Conservation (phyloP, 2,888 invertebrate genomes). For the Tupiocoris notatus region DNA sequence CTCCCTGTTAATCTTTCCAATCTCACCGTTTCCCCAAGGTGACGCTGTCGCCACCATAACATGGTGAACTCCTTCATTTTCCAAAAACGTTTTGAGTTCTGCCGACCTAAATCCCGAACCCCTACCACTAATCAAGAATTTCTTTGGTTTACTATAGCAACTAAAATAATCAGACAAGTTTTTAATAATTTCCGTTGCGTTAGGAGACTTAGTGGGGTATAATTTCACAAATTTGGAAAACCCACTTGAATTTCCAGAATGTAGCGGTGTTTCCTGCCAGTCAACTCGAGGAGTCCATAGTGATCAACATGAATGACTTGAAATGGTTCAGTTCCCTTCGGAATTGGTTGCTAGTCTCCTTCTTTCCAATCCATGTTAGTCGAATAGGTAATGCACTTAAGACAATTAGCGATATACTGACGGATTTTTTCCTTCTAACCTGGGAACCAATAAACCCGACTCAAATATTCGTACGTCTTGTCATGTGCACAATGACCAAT, state of each 20-base stretch:
- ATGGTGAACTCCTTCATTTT: not conserved
- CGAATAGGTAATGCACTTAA: not conserved
- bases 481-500: not conserved
- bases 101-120: not conserved
- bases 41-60: not conserved
- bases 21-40: not conserved
- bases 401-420: not conserved
- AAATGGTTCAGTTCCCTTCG: conserved; percentile 5
- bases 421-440: not conserved
- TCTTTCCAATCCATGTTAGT: not conserved
- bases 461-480: not conserved
- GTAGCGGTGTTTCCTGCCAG: not conserved
- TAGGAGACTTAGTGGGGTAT: not conserved
- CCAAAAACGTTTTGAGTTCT: not conserved
- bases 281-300: not conserved
- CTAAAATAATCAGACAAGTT: not conserved
- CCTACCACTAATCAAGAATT: not conserved
- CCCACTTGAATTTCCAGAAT: not conserved
- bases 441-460: not conserved
- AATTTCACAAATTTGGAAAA: not conserved
- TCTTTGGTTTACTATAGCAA: not conserved
- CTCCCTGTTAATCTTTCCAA: not conserved
- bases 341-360: not conserved
- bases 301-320: conserved; percentile 14
- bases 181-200: not conserved